These are phyloP conservation scores for Danaus chrysippus DNA, from an alignment of 2,888 invertebrate species.

Conservation along the genomic window DNA sequence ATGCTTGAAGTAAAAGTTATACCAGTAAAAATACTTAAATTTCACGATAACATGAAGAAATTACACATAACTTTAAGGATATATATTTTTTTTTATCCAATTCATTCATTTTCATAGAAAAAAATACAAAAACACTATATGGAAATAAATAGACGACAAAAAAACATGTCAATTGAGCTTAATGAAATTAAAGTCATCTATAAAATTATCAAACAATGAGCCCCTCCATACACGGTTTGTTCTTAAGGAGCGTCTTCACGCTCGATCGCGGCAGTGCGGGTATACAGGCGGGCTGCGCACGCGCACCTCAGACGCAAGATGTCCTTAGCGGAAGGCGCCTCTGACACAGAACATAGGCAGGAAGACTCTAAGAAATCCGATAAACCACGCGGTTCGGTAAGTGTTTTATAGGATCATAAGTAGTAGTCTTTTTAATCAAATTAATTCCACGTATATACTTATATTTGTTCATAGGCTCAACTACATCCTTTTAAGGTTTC, in stretches of 20 bases:
- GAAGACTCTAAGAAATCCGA: constrained; percentile 36
- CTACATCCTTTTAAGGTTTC: constrained; percentile 12
- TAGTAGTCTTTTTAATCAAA: background rate
- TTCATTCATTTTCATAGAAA: too few relatives aligned
- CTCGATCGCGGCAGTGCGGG: constrained; percentile 52
- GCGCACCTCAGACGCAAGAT: constrained; percentile 62
- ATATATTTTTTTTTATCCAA: too few relatives aligned
- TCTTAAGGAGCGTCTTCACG: constrained; percentile 60
- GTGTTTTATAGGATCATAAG: constrained; percentile 13
- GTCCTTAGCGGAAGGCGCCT: constrained; percentile 71
- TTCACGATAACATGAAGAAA: too few relatives aligned
- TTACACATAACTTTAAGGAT: too few relatives aligned
- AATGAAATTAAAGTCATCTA: constrained; percentile 4
- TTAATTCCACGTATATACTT: background rate
- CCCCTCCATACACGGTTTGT: constrained; percentile 42
- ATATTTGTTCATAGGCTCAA: background rate
- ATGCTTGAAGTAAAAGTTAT: too few relatives aligned
- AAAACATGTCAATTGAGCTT: constrained; percentile 5
- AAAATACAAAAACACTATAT: background rate
- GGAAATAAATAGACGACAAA: constrained; percentile 4
- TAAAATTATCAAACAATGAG: constrained; percentile 26
- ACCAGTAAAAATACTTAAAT: too few relatives aligned
- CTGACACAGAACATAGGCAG: constrained; percentile 59
- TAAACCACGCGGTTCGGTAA: constrained; percentile 38
- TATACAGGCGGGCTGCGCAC: constrained; percentile 50